Evolutionary conservation across 2,888 invertebrate species (phyloP).

Genomic region (Adelognathus sp.): DNA sequence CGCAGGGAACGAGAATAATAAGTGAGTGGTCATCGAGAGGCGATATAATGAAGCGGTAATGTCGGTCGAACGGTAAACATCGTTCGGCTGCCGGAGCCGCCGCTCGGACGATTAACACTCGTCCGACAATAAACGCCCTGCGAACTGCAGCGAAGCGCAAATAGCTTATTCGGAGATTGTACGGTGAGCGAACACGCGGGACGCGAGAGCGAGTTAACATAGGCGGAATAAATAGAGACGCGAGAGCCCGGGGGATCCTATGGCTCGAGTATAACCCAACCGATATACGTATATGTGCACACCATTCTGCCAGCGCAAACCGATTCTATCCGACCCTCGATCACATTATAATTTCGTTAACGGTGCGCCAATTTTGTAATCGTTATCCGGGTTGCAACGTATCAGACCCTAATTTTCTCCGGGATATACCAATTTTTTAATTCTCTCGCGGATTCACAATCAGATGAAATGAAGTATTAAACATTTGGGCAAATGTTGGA

Average conservation of each 20-base stretch:
- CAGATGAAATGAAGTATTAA: too few relatives aligned
- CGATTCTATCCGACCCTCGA: constrained; percentile 37
- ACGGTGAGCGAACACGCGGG: constrained; percentile 1
- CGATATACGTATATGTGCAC: constrained; percentile 21
- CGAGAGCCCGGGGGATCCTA: constrained; percentile 52
- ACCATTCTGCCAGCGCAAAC: not conserved
- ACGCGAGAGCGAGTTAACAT: constrained; percentile 46
- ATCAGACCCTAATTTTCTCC: constrained; percentile 21
- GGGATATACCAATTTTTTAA: constrained; percentile 12
- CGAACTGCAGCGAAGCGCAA: constrained; percentile 52
- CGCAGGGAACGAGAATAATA: constrained; percentile 26
- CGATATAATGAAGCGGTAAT: constrained; percentile 55
- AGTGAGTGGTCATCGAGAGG: constrained; percentile 55
- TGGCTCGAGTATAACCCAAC: not conserved
- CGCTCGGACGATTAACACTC: constrained; percentile 54
- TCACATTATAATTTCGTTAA: constrained; percentile 57
- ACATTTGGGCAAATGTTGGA: too few relatives aligned
- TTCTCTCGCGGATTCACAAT: too few relatives aligned
- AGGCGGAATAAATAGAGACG: constrained; percentile 55
- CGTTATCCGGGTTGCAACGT: constrained; percentile 33
- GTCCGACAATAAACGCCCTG: constrained; percentile 54
- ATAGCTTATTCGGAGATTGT: constrained; percentile 53
- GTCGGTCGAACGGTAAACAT: constrained; percentile 48
- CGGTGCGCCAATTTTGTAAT: constrained; percentile 48
- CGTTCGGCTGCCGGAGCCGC: constrained; percentile 13